Evolutionary conservation across 2,888 invertebrate genomes (phyloP), one percentile per base, ranked within the genome.

Genomic region (Pemphredon lugubris): DNA sequence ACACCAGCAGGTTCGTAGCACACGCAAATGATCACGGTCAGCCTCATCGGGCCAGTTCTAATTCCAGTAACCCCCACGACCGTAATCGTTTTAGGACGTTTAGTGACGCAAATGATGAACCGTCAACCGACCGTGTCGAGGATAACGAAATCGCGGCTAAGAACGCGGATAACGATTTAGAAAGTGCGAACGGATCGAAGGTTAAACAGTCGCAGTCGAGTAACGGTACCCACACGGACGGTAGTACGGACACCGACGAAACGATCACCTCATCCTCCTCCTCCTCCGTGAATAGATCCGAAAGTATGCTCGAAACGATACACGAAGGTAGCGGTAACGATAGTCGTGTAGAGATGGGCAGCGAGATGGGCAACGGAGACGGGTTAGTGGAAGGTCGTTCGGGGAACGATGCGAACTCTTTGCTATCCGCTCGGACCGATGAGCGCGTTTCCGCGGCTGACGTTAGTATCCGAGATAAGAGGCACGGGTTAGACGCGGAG

Each of bases 1-100:
- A 95, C 90, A 93, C 94, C 87, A 95, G 94, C 91, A 92, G 94
- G 90, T 90, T 89, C 88, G 89, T 90, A 89, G 84, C 78, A 67
- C 72, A 79, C 80, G 72, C 75, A 73, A 75, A 66, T 61, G 72
- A 79, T 76, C 75, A 79, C 76, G 71, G 60, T 72, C 77, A 72
- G 55, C 63, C 47, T 53, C 73, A 85, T 86, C 83, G 84, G 84
- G 84, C 85, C 83, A 84, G 77, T 84, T 87, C 85, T 84, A 86
- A 88, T 83, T 86, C 86, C 85, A 88, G 83, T 88, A 86, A 89
- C 81, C 82, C 88, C 87, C 84, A 86, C 84, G 83, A 84, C 82
- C 81, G 86, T 86, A 79, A 87, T 87, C 86, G 84, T 89, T 88
- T 84, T 88, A 88, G 87, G 86, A 81, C 80, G 81, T 82, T 85